Evolutionary conservation across 2,113 vertebrate species (phyloP).

Genomic region (Cinclus cinclus): DNA sequence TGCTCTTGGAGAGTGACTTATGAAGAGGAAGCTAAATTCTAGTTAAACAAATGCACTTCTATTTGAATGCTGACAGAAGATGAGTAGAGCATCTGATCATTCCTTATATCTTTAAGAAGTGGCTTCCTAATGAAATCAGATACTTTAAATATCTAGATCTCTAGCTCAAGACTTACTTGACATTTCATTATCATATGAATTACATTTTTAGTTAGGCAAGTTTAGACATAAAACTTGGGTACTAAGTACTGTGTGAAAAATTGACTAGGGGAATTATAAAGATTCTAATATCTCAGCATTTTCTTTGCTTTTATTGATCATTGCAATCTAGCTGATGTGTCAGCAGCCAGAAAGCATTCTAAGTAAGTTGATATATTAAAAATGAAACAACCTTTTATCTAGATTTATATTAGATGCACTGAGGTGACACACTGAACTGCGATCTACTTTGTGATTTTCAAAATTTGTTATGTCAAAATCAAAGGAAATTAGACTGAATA

Average conservation of each 20-base stretch:
- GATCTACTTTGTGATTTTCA: constrained; percentile 34
- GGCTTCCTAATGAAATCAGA: constrained; percentile 27
- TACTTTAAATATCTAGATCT: constrained; percentile 46
- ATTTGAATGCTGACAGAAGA: constrained; percentile 37
- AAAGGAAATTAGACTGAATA: constrained; percentile 54
- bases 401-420: constrained; percentile 49
- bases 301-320: constrained; percentile 56
- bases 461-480: constrained; percentile 59
- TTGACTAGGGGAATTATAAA: constrained; percentile 31
- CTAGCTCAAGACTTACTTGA: constrained; percentile 23
- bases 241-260: constrained; percentile 41
- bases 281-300: constrained; percentile 27
- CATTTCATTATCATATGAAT: constrained; percentile 55
- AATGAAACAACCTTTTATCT: constrained; percentile 42
- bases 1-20: constrained; percentile 47
- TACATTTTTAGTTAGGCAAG: constrained; percentile 10
- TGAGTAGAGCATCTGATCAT: constrained; percentile 10
- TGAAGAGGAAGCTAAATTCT: constrained; percentile 35
- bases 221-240: constrained; percentile 15
- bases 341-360: constrained; percentile 42
- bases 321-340: constrained; percentile 16
- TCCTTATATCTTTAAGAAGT: constrained; percentile 47
- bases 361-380: constrained; percentile 53
- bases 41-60: constrained; percentile 42
- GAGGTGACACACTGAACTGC: background rate